These are phyloP conservation scores for Drosophila cognata DNA, from an alignment of 2,888 invertebrate genomes.

Conservation along the genomic window DNA sequence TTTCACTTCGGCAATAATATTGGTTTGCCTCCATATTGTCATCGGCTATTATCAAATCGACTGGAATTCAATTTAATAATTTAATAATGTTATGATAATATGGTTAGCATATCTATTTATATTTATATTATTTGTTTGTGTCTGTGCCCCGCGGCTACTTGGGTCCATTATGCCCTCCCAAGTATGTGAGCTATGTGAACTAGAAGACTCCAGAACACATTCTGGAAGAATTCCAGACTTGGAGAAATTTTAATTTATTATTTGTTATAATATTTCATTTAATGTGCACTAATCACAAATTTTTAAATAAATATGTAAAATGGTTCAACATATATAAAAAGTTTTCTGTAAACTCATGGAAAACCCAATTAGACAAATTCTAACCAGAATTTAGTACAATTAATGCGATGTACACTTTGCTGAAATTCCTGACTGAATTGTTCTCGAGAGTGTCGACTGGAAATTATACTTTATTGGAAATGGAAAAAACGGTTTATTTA, in stretches of 20 bases:
- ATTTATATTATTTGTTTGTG: background rate
- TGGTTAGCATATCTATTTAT: background rate
- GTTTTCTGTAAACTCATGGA: background rate
- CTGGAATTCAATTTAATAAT: background rate
- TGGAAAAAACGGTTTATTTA: too few species aligned
- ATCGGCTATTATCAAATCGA: slow-evolving; percentile 2
- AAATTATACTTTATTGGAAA: background rate
- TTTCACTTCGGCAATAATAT: slow-evolving; percentile 80
- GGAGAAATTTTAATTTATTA: background rate
- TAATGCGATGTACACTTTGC: background rate
- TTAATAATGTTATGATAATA: background rate
- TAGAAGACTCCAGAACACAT: background rate
- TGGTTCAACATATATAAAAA: background rate
- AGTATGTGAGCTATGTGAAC: background rate
- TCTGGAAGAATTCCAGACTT: background rate
- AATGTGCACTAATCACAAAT: background rate
- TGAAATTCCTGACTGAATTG: background rate
- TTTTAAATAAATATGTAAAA: background rate
- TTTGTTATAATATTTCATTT: background rate
- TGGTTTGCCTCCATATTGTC: slow-evolving; percentile 83
- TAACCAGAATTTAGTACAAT: background rate
- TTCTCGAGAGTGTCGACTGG: background rate
- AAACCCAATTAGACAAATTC: too few species aligned
- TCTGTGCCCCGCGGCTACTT: background rate
- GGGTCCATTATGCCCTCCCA: background rate